Base-by-base conservation (phyloP, 37 sponge, comb jelly and placozoan genomes). In the Lycopodina hypogea region DNA sequence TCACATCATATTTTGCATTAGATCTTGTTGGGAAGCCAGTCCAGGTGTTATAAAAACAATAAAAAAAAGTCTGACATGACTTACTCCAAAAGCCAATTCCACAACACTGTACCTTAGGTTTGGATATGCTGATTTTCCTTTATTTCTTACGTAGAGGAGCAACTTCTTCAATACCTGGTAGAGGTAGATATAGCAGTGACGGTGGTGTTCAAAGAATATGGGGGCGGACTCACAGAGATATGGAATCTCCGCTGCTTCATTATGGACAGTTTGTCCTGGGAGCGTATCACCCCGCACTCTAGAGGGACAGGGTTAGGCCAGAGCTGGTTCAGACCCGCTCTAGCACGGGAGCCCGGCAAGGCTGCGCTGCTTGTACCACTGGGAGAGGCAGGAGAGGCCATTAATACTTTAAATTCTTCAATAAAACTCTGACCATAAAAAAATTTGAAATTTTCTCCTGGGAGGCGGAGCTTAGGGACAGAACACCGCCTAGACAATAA, bases 91-190 rank as follows among this genome's bases (percentile, higher is more conserved):
- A n/a, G n/a, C n/a, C n/a, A n/a, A n/a, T n/a, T n/a, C n/a, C n/a
- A n/a, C n/a, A n/a, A n/a, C n/a, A n/a, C n/a, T n/a, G n/a, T 71
- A 88, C 81, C 83, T 83, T 41, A 92, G 48, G 65, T 80, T 75
- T 0, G 92, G 88, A 69, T 84, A 84, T 1, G 72, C 67, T 15
- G 28, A 41, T 32, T 71, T 81, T 9, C 69, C 77, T 70, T 87
- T 92, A 51, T 66, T 76, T 63, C 42, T 86, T 22, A 65, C 62
- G 35, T 83, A 85, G 28, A 56, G 22, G 15, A 84, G 26, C 48
- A 92, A 33, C 45, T 87, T 87, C 78, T 76, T 92, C 57, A 92
- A 57, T 32, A 76, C 65, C 92, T 92, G 52, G 4, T 17, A 40
- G 39, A 2, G 72, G 14, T 41, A 35, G 35, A 7, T 3, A 35